Conservation (phyloP, 2,113 vertebrate species). For the Parus major region DNA sequence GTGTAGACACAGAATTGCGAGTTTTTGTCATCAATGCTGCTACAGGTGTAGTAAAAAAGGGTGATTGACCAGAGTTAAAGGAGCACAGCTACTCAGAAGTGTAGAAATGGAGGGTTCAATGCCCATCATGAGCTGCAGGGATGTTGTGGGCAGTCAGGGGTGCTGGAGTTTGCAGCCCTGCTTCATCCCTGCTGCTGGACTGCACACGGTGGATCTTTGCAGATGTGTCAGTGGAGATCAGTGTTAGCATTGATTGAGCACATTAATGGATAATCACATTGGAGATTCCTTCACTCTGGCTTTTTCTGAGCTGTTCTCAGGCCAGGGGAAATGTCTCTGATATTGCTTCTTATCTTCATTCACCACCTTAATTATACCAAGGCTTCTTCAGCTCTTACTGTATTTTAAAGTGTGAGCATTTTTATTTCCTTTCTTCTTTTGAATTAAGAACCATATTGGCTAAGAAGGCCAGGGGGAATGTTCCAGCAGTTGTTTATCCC, state of each 20-base stretch:
- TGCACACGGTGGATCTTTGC: not conserved
- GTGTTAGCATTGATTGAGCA: not conserved
- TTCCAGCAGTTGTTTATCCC: not conserved
- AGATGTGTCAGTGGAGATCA: not conserved
- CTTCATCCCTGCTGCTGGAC: not conserved
- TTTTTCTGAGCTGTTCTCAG: not conserved
- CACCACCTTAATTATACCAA: not conserved
- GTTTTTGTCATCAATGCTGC: not conserved
- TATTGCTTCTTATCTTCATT: not conserved
- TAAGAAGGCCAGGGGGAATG: not conserved
- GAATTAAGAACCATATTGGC: not conserved
- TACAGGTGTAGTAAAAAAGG: not conserved
- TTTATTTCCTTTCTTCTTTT: not conserved
- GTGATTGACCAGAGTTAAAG: not conserved
- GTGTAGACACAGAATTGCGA: not conserved
- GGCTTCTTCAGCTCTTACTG: not conserved
- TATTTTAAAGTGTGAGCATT: not conserved
- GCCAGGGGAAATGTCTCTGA: not conserved
- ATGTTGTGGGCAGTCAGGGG: not conserved
- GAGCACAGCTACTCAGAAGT: not conserved
- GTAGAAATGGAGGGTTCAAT: not conserved
- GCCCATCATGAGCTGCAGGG: too few species aligned
- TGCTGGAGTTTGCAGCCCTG: not conserved
- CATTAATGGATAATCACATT: not conserved
- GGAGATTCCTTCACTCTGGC: not conserved